Evolutionary conservation across 2,888 invertebrate species (phyloP), one percentile per base, ranked within the genome.

Genomic region (Malachius bipustulatus): DNA sequence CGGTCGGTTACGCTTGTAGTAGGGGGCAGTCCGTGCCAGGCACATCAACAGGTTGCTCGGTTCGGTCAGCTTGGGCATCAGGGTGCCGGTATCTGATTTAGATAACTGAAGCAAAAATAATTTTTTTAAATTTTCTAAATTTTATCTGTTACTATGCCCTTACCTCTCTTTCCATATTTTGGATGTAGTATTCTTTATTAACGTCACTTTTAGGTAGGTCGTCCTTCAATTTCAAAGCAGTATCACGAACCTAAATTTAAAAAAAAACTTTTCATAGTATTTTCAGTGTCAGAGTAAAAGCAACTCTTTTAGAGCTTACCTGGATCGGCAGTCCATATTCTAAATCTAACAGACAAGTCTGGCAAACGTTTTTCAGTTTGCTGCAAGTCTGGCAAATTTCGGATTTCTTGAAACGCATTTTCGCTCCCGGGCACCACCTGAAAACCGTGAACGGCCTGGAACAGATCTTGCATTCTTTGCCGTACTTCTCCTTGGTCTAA

Each of bases 371-470:
- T 60, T 96, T 94, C 41, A 93, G 61, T 54, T 91, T 83, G 34
- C 88, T 83, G 59, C 94, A 94, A 1, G 93, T 93, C 59, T 96
- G 93, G 59, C 94, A 94, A 11, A 94, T 82, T 67, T 96, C 94
- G 1, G 93, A 91, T 60, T 91, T 93, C 65, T 94, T 96, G 60
- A 90, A 94, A 50, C 93, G 78, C 88, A 91, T 91, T 48, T 85
- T 70, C 4, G 89, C 83, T 13, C 94, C 94, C 1, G 94, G 94
- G 62, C 91, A 91, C 93, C 94, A 94, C 19, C 94, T 75, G 61
- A 94, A 96, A 10, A 90, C 89, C 8, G 93, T 94, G 59, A 94
- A 96, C 1, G 94, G 94, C 28, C 94, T 72, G 30, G 80, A 73
- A 62, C 94, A 94, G 48, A 93, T 93, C 65, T 94, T 94, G 58